A percentile compares a stretch with the other conserved stretches of the same genome.
Conservation (phyloP, 2,888 invertebrate genomes). For the Perizoma affinitatum region DNA sequence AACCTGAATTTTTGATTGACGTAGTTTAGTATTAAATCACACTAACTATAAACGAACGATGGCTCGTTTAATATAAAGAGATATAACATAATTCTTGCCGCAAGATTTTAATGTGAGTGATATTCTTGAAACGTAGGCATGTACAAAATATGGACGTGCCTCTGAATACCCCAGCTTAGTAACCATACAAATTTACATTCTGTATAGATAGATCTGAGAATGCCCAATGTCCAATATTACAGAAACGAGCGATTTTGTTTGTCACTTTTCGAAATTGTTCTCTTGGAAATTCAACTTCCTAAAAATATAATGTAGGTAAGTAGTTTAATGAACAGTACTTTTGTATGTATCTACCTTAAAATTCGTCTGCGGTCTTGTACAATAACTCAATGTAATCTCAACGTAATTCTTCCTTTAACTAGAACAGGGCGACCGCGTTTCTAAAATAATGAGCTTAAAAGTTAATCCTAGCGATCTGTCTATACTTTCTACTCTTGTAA, state of each 20-base stretch:
- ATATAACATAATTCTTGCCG: constrained; percentile 5
- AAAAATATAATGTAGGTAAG: no score
- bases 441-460: constrained; percentile 44
- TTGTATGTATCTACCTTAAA: neutral
- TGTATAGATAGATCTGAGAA: no score
- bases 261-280: no score
- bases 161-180: no score
- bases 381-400: constrained; percentile 46
- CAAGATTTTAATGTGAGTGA: no score
- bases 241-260: no score
- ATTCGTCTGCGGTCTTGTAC: constrained; percentile 13
- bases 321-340: no score
- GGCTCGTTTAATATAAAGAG: neutral
- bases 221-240: no score
- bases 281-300: no score
- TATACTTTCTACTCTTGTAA: constrained; percentile 6
- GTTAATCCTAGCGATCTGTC: constrained; percentile 33
- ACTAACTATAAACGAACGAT: neutral
- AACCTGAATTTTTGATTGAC: constrained; percentile 32
- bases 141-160: no score
- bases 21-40: constrained; percentile 1
- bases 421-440: constrained; percentile 36
- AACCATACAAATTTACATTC: no score
- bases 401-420: constrained; percentile 42
- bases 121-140: no score